Evolutionary conservation across 1,140 invertebrate species (phyloP).

Genomic region (Caenorhabditis inopinata): DNA sequence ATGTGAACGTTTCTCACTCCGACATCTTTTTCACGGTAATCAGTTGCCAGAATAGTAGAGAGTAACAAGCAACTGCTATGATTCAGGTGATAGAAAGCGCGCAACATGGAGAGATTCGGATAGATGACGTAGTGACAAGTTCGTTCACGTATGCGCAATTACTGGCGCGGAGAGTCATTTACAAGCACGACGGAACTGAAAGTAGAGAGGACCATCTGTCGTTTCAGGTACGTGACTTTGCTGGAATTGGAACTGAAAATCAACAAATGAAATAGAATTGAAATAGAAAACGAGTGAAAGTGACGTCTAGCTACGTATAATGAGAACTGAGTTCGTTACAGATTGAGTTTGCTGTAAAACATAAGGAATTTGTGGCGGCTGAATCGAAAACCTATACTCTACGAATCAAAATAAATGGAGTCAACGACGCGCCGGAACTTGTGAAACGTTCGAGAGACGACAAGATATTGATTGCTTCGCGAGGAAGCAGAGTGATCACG

Average conservation of each 20-base stretch:
- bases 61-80: neutral
- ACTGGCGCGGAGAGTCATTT: constrained; percentile 40
- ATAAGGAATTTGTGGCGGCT: neutral
- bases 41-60: no score
- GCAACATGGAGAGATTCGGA: constrained; percentile 43
- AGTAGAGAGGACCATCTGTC: constrained; percentile 45
- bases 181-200: constrained; percentile 48
- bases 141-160: constrained; percentile 48
- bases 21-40: constrained; percentile 50
- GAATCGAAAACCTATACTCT: constrained; percentile 41
- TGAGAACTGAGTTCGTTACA: no score
- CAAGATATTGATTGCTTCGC: constrained; percentile 47
- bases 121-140: constrained; percentile 26
- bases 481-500: constrained; percentile 46
- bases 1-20: constrained; percentile 43
- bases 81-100: constrained; percentile 43
- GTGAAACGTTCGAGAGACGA: constrained; percentile 42
- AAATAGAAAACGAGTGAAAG: no score
- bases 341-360: constrained; percentile 25
- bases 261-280: no score
- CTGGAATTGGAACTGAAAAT: neutral
- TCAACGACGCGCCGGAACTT: constrained; percentile 56
- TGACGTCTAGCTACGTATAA: no score
- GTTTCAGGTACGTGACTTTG: constrained; percentile 39
- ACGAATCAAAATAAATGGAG: constrained; percentile 49